phyloP scores from a whole-genome alignment of 2,888 invertebrate species.

The Dendrolimus houi region DNA sequence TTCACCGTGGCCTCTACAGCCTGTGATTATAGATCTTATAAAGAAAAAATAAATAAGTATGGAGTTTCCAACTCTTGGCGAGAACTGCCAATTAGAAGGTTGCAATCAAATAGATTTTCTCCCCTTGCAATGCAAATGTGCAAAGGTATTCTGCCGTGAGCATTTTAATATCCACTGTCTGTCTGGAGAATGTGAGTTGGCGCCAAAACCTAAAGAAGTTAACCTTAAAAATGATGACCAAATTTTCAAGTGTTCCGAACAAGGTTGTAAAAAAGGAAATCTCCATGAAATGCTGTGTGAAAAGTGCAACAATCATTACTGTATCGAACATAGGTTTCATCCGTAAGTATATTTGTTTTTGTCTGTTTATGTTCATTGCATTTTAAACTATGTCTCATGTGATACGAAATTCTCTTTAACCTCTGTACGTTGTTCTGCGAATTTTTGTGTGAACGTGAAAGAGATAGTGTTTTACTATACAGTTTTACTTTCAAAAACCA shows the following conservation, averaged over 20 bases:
- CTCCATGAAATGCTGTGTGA: constrained; percentile 80
- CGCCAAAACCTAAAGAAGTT: constrained; percentile 52
- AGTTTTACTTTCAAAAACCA: too few species aligned
- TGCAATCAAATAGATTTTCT: constrained; percentile 85
- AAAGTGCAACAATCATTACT: constrained; percentile 81
- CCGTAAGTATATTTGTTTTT: constrained; percentile 44
- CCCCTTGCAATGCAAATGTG: constrained; percentile 81
- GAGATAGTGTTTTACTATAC: too few species aligned
- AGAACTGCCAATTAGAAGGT: constrained; percentile 75
- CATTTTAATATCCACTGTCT: constrained; percentile 78
- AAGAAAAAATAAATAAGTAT: constrained; percentile 39
- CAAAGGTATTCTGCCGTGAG: constrained; percentile 79
- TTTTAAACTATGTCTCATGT: too few species aligned
- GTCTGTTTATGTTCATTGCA: too few species aligned
- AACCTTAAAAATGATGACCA: constrained; percentile 52
- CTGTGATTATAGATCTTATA: too few species aligned
- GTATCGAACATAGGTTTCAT: constrained; percentile 80
- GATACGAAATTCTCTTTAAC: too few species aligned
- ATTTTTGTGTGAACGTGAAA: too few species aligned
- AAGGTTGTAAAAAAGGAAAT: constrained; percentile 76
- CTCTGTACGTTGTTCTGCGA: too few species aligned
- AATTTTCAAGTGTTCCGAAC: constrained; percentile 73
- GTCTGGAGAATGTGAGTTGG: constrained; percentile 64
- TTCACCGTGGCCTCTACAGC: too few species aligned
- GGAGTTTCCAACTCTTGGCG: constrained; percentile 85